Conservation (phyloP, 1,140 invertebrate genomes). For the Grapholita molesta region DNA sequence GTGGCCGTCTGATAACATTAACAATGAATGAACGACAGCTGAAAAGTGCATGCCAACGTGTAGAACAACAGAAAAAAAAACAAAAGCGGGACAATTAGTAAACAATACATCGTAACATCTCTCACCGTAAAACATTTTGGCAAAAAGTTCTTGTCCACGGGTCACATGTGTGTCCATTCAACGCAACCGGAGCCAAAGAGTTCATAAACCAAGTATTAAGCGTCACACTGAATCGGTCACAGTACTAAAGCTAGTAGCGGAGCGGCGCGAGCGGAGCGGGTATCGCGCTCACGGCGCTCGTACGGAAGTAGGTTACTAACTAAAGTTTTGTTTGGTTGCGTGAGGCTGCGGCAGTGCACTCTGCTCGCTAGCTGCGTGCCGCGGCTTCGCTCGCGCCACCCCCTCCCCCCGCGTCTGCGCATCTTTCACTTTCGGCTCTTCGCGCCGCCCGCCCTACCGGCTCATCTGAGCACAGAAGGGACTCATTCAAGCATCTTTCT, state of each 20-base stretch:
- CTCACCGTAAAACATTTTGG: slow-evolving; percentile 76
- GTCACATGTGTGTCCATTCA: slow-evolving; percentile 61
- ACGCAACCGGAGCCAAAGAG: slow-evolving; percentile 43
- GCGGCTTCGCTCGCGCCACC: slow-evolving; percentile 43
- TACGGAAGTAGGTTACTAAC: slow-evolving; percentile 77
- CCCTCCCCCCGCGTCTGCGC: slow-evolving; percentile 36
- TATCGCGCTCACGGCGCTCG: slow-evolving; percentile 66
- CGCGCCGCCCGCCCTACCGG: slow-evolving; percentile 43
- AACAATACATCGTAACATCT: slow-evolving; percentile 54
- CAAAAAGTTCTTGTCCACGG: slow-evolving; percentile 50
- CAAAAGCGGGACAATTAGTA: slow-evolving; percentile 51
- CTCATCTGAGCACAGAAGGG: slow-evolving; percentile 38
- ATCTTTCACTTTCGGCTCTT: slow-evolving; percentile 52
- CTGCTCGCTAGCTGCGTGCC: slow-evolving; percentile 46
- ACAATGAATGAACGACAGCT: slow-evolving; percentile 40
- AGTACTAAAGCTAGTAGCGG: slow-evolving; percentile 8
- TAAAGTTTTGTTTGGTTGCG: slow-evolving; percentile 78
- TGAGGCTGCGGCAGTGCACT: slow-evolving; percentile 74
- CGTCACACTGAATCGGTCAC: slow-evolving; percentile 50
- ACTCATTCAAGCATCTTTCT: slow-evolving; percentile 27
- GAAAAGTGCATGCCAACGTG: slow-evolving; percentile 59
- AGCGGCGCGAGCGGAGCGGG: slow-evolving; percentile 46
- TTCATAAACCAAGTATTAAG: slow-evolving; percentile 35
- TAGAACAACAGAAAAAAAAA: slow-evolving; percentile 42
- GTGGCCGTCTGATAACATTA: slow-evolving; percentile 40